These are phyloP conservation scores for Eubucco bourcierii DNA, from an alignment of 2,113 vertebrate species.

Conservation along the genomic window DNA sequence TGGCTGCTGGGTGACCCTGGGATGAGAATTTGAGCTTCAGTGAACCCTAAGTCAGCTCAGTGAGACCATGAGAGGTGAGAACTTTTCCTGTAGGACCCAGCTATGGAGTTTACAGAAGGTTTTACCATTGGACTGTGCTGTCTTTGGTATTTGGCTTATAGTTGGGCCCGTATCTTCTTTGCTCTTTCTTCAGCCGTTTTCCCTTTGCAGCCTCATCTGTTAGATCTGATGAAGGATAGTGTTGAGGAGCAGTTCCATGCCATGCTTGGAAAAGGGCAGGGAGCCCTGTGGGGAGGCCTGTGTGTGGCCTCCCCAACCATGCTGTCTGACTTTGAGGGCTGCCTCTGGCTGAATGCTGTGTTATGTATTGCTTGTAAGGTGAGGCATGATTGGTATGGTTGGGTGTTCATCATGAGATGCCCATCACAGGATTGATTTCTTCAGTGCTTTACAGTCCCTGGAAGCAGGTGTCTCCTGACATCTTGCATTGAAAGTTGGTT, in stretches of 20 bases:
- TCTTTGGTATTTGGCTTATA: background rate
- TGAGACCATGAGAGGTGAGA: background rate
- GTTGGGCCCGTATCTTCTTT: background rate
- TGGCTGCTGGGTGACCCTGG: background rate
- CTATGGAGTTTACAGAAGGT: background rate
- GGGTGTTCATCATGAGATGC: background rate
- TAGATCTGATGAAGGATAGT: background rate
- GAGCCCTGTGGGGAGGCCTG: background rate
- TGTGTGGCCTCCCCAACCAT: accelerated
- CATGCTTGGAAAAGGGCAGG: background rate
- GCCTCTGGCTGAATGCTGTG: background rate
- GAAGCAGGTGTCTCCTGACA: background rate
- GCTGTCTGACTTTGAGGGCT: background rate
- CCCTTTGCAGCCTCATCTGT: background rate
- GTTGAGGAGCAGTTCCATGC: background rate
- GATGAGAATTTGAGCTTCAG: background rate
- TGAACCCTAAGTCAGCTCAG: background rate
- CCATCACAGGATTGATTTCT: accelerated
- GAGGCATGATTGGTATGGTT: background rate
- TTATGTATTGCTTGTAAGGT: background rate
- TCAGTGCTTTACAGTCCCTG: background rate
- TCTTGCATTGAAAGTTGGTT: background rate
- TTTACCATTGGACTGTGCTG: background rate
- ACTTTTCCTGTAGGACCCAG: background rate
- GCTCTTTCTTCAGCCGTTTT: background rate